Conservation (phyloP, 2,797 vertebrate species). For the Danionella dracula region DNA sequence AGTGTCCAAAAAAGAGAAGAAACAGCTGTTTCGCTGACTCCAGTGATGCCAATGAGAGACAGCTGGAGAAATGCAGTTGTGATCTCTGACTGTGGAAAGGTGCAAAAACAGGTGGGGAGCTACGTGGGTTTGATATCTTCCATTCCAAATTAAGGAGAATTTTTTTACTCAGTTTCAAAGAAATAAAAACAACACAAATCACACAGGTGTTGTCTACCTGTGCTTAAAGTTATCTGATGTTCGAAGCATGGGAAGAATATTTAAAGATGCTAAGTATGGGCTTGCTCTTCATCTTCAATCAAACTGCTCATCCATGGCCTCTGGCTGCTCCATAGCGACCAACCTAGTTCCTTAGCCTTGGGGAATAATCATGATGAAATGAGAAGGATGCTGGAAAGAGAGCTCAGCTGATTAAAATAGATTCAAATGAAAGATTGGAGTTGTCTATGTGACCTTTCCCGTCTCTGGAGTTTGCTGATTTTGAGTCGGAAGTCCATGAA, state of each 20-base stretch:
- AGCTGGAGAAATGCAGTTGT: slow-evolving; percentile 43
- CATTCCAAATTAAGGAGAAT: background rate
- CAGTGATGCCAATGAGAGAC: slow-evolving; percentile 23
- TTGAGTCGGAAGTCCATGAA: slow-evolving; percentile 23
- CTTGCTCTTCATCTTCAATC: slow-evolving; percentile 22
- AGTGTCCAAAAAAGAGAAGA: slow-evolving; percentile 30
- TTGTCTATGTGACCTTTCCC: slow-evolving; percentile 32
- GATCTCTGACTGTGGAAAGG: slow-evolving; percentile 39
- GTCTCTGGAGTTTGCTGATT: slow-evolving; percentile 26
- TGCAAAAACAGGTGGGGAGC: slow-evolving; percentile 42
- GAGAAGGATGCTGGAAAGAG: slow-evolving; percentile 20
- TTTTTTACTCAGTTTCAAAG: background rate
- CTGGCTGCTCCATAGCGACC: slow-evolving; percentile 12
- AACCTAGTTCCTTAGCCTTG: slow-evolving; percentile 32
- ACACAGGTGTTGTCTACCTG: slow-evolving; percentile 13
- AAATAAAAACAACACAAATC: background rate
- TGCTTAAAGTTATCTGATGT: background rate
- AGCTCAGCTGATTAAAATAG: slow-evolving; percentile 31
- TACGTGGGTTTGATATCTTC: slow-evolving; percentile 31
- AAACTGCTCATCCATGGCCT: slow-evolving; percentile 29
- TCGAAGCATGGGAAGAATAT: background rate
- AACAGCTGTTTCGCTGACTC: slow-evolving; percentile 30
- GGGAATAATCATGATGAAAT: slow-evolving; percentile 41
- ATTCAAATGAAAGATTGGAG: slow-evolving; percentile 19
- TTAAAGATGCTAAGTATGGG: background rate